Base-by-base conservation (phyloP, 2,888 invertebrate species). In the Ceratothoa steindachneri region DNA sequence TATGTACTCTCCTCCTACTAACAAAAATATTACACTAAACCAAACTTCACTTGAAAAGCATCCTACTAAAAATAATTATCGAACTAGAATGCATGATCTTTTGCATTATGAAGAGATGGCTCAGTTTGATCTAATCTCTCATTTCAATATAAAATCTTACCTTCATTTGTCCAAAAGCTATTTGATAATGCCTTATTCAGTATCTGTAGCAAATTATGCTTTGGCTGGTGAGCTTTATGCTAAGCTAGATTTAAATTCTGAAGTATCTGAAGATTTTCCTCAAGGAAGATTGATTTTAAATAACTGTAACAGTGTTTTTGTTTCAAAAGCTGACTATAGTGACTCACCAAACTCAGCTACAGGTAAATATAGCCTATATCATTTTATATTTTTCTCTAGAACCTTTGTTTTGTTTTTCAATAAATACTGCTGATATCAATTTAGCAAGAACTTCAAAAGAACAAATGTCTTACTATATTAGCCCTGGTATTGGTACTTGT, bases 231-330 rank as follows among this genome's bases (percentile, higher is more conserved):
- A 92, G 84, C 84, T 93, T 30, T 92, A 91, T 84, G 92, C 90
- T 5, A 86, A 90, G 22, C 53, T 92, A 85, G 88, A 88, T 69
- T 84, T 92, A 53, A 89, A 89, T 28, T 89, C 90, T 82, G 90
- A 90, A 82, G 86, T 93, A 60, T 91, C 91, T 0, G 93, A 93
- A 83, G 93, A 93, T 83, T 91, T 92, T 1, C 89, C 91, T 12
- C 91, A 91, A 67, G 93, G 93, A 0, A 87, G 92, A 29, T 85
- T 93, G 15, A 90, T 93, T 76, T 85, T 93, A 19, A 90, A 90
- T 82, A 91, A 91, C 82, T 92, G 92, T 82, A 89, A 88, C 75
- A 88, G 88, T 52, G 89, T 92, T 5, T 88, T 90, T 77, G 84
- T 92, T 67, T 87, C 86, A 52, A 85, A 84, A 70, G 81, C 71